Percentiles rank a stretch among this genome's conserved stretches.
These are phyloP conservation scores for Lycocerus yunnanus DNA, from an alignment of 2,888 invertebrate species.

Conservation along the genomic window DNA sequence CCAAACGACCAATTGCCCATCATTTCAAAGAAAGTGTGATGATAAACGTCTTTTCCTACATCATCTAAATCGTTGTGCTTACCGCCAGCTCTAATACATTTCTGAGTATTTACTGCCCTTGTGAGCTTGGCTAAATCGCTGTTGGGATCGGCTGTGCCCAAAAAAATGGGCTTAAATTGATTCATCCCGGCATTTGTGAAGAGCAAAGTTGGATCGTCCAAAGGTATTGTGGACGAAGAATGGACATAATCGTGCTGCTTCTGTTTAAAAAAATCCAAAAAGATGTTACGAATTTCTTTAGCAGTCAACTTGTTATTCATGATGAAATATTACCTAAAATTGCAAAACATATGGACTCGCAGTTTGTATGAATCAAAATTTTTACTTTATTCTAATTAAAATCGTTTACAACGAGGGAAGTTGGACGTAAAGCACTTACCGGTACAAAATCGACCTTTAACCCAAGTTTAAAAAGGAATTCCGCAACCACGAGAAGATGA, in stretches of 20 bases:
- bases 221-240: slow-evolving; percentile 95
- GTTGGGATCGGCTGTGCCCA: slow-evolving; percentile 94
- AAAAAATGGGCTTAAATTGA: slow-evolving; percentile 98
- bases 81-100: slow-evolving; percentile 98
- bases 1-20: slow-evolving; percentile 99
- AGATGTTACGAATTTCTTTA: slow-evolving; percentile 81
- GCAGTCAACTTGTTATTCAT: slow-evolving; percentile 69
- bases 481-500: background rate
- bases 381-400: background rate
- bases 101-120: slow-evolving; percentile 93
- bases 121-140: slow-evolving; percentile 92
- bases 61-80: slow-evolving; percentile 99
- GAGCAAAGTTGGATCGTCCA: slow-evolving; percentile 96
- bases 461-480: background rate
- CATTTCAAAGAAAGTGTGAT: slow-evolving; percentile 99
- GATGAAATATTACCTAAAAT: slow-evolving; percentile 34
- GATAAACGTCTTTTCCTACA: slow-evolving; percentile 99
- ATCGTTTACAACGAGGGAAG: background rate
- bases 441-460: background rate
- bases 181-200: slow-evolving; percentile 99
- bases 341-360: slow-evolving; percentile 10
- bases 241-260: slow-evolving; percentile 93
- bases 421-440: background rate
- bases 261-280: slow-evolving; percentile 87
- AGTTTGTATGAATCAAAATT: background rate